A percentile compares a stretch with the other conserved stretches of the same genome.
Conservation (phyloP, 2,797 vertebrate species). For the Cirrhinus molitorella region DNA sequence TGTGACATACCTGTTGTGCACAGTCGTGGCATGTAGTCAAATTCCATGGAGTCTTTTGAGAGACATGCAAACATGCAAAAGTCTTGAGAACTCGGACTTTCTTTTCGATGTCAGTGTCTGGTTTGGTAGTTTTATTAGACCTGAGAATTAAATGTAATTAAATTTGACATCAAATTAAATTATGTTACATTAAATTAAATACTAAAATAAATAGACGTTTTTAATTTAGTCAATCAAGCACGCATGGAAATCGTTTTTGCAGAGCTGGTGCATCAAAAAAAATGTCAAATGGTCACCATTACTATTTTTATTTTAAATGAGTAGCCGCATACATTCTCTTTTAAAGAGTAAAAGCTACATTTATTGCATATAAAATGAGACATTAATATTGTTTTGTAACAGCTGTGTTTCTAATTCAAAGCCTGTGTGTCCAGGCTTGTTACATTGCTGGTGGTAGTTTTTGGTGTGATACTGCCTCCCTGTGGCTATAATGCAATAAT, state of each 20-base stretch:
- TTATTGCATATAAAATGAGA: not conserved
- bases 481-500: conserved; percentile 43
- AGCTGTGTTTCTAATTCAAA: not conserved
- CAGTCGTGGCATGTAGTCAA: conserved; percentile 35
- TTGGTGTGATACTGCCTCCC: conserved; percentile 52
- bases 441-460: not conserved
- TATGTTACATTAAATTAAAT: too few relatives aligned
- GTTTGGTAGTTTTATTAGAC: not conserved
- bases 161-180: not conserved
- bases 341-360: not conserved
- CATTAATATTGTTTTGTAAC: not conserved
- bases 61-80: conserved; percentile 28
- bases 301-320: not conserved
- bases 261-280: not conserved
- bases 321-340: not conserved
- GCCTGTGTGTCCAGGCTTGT: not conserved
- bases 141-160: not conserved
- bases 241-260: not conserved
- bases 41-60: conserved; percentile 27
- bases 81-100: conserved; percentile 1
- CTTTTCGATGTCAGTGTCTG: not conserved
- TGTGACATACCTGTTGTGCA: conserved; percentile 47
- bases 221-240: not conserved
- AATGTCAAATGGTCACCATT: not conserved
- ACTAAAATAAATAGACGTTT: not conserved